Percentiles rank a stretch among this genome's conserved stretches.
phyloP scores from a whole-genome alignment of 2,113 vertebrate genomes.

The Bambusicola thoracicus region DNA sequence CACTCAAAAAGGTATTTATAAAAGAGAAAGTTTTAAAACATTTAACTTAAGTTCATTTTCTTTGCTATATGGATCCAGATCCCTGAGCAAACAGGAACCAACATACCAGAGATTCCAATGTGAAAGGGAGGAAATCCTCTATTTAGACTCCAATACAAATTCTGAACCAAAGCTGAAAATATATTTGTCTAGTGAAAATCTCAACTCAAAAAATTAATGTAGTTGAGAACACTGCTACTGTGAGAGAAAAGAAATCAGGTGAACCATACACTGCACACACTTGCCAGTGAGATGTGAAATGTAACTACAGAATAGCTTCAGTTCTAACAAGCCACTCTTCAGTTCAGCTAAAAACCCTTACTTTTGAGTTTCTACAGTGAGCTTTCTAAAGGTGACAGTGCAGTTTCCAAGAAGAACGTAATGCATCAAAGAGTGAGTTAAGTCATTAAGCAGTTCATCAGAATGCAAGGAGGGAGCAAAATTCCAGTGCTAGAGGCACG shows the following conservation, averaged over 20 bases:
- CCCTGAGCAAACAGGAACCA: conserved; percentile 52
- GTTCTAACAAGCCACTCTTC: neutral
- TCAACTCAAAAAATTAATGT: neutral
- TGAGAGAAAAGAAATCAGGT: neutral
- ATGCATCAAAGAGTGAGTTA: neutral
- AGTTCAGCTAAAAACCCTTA: neutral
- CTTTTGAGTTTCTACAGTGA: neutral
- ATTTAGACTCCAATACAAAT: conserved; percentile 63
- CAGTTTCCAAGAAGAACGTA: neutral
- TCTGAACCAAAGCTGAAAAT: conserved; percentile 15
- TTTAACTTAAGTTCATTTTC: conserved; percentile 40
- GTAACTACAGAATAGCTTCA: neutral
- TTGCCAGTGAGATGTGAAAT: neutral
- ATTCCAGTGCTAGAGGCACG: neutral
- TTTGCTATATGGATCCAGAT: conserved; percentile 48
- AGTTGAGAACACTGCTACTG: neutral
- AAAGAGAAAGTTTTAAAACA: neutral
- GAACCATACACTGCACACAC: neutral
- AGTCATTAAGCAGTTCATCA: neutral
- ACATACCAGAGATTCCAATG: conserved; percentile 69
- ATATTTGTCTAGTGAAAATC: neutral
- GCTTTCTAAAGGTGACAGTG: neutral
- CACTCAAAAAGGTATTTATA: neutral
- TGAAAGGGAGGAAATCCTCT: conserved; percentile 73
- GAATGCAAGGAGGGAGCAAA: neutral